Evolutionary conservation across 2,113 vertebrate genomes (phyloP).

Genomic region (Trinectes maculatus): DNA sequence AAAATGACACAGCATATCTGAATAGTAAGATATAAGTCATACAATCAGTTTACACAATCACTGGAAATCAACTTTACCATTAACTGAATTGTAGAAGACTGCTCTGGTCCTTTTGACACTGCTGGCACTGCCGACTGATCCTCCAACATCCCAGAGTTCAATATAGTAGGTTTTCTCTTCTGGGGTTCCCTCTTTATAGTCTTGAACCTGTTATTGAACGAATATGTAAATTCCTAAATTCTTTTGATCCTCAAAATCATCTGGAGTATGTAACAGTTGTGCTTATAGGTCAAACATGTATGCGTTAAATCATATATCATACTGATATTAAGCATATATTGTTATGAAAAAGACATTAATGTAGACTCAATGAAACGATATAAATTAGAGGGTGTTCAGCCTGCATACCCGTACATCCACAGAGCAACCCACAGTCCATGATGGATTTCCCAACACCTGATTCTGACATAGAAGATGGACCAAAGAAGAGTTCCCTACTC

Average conservation of each 20-base stretch:
- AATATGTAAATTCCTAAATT: neutral
- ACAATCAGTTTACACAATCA: neutral
- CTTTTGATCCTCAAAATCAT: too few relatives aligned
- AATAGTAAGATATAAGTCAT: too few relatives aligned
- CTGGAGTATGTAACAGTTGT: too few relatives aligned
- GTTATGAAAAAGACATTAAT: too few relatives aligned
- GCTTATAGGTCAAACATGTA: too few relatives aligned
- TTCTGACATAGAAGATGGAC: constrained; percentile 96
- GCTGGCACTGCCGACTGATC: constrained; percentile 93
- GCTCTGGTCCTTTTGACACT: constrained; percentile 96
- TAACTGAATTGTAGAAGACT: constrained; percentile 97
- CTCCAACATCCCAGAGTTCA: constrained; percentile 97
- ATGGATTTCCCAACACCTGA: constrained; percentile 95
- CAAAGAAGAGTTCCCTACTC: constrained; percentile 96
- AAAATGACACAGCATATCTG: neutral
- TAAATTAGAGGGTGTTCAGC: neutral
- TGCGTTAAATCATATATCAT: too few relatives aligned
- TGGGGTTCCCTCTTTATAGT: constrained; percentile 97
- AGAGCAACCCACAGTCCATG: constrained; percentile 98
- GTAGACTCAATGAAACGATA: too few relatives aligned
- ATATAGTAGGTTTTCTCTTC: constrained; percentile 97
- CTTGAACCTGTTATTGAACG: constrained; percentile 86
- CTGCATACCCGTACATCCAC: constrained; percentile 94
- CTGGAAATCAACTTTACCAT: constrained; percentile 81
- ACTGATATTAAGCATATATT: too few relatives aligned